Conservation (phyloP, 2,888 invertebrate genomes). For the Mycalesis mineus region DNA sequence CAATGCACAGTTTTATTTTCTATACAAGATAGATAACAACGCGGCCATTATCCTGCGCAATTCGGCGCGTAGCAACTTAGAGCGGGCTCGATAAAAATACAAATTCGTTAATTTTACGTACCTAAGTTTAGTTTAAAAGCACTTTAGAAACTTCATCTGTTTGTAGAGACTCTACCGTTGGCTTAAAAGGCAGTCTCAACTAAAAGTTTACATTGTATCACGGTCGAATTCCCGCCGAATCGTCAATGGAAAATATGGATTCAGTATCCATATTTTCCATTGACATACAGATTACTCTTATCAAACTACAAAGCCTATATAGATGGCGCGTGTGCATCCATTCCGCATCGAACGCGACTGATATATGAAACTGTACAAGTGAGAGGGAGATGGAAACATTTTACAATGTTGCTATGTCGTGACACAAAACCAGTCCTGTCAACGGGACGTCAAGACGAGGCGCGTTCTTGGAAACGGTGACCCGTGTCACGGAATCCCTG, state of each 20-base stretch:
- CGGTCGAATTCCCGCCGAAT: slow-evolving; percentile 32
- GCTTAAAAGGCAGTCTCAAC: too few relatives aligned
- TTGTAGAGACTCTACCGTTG: too few relatives aligned
- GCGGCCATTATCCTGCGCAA: too few relatives aligned
- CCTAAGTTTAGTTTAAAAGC: too few relatives aligned
- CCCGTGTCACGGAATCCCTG: slow-evolving; percentile 78
- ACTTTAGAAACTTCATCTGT: too few relatives aligned
- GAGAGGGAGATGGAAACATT: slow-evolving; percentile 51
- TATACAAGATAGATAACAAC: too few relatives aligned
- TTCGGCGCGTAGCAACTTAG: too few relatives aligned
- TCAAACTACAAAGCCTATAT: slow-evolving; percentile 50
- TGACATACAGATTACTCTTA: slow-evolving; percentile 71
- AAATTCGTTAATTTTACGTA: too few relatives aligned
- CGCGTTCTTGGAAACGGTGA: slow-evolving; percentile 76
- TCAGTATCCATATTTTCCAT: slow-evolving; percentile 50
- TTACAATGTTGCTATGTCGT: slow-evolving; percentile 65
- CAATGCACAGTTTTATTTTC: too few relatives aligned
- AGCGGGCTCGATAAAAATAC: too few relatives aligned
- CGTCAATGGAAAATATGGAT: slow-evolving; percentile 62
- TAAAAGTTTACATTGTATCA: too few relatives aligned
- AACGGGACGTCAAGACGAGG: slow-evolving; percentile 76
- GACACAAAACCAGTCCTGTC: slow-evolving; percentile 76
- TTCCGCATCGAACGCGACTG: slow-evolving; percentile 52
- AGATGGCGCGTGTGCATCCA: slow-evolving; percentile 71
- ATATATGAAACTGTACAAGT: slow-evolving; percentile 23